Base-by-base conservation (phyloP, 2,113 vertebrate species). In the Poecilia latipinna region DNA sequence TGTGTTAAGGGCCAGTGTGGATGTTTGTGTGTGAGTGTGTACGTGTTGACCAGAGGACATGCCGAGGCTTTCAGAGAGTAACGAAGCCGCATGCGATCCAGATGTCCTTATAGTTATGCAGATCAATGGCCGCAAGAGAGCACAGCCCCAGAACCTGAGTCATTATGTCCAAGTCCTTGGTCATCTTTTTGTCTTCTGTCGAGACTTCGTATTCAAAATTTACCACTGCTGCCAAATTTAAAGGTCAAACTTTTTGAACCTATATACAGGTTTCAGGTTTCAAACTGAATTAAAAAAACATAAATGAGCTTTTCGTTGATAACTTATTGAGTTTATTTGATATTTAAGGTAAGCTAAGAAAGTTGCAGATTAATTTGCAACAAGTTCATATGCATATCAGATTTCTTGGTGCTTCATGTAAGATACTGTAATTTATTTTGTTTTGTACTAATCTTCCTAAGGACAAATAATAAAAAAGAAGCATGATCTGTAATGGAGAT, bases 51-150 rank as follows among this genome's bases (percentile, higher is more conserved):
- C 64, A 65, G 33, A 39, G 64, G 33, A 65, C 33, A 65, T 13
- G 64, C 64, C 0, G 68, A 28, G 72, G 32, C 29, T 65, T 54
- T 29, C 62, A 69, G 71, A 32, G 70, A 32, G 74, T 74, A 82
- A 74, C 64, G 39, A 78, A 44, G 37, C 70, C 8, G 42, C 64
- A 48, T 79, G 81, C 65, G 74, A 78, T 90, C 89, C 90, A 92
- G 91, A 93, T 92, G 90, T 91, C 88, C 76, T 92, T 48, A n/a
- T 57, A 89, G 85, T 84, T 67, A 54, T 72, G 75, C 77, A 83
- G 78, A 89, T 90, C 82, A 66, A 90, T 80, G 82, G 79, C 80
- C 81, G 68, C 85, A 80, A 54, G 75, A 87, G 77, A 80, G 62
- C 76, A 79, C 10, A 37, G 35, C 35, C 35, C 35, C 35, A 11